phyloP scores from a whole-genome alignment of 1,140 invertebrate genomes.

The Phocides pigmalion region DNA sequence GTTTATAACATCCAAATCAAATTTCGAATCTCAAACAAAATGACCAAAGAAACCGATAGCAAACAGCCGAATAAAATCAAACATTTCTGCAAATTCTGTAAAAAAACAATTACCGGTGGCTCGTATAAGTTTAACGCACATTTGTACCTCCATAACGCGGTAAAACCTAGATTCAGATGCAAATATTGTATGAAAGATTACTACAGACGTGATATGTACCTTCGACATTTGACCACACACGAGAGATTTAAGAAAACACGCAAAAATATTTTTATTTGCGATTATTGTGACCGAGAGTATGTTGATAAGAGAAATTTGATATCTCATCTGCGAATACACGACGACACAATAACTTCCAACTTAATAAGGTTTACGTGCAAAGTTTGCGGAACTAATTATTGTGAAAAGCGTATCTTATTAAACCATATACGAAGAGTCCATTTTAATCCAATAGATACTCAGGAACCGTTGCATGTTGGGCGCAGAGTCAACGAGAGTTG shows the following conservation, averaged over 20 bases:
- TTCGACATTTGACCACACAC: slow-evolving; percentile 38
- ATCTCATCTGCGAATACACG: slow-evolving; percentile 52
- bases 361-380: slow-evolving; percentile 41
- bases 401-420: slow-evolving; percentile 51
- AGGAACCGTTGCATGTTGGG: slow-evolving; percentile 36
- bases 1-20: too few species aligned
- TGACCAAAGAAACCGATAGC: not conserved
- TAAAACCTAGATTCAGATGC: slow-evolving; percentile 48
- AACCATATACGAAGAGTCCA: slow-evolving; percentile 58
- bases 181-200: slow-evolving; percentile 49
- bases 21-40: too few species aligned
- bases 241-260: not conserved
- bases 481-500: slow-evolving; percentile 62
- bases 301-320: slow-evolving; percentile 58
- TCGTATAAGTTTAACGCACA: slow-evolving; percentile 56
- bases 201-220: slow-evolving; percentile 50
- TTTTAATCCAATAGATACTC: slow-evolving; percentile 41
- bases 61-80: slow-evolving; percentile 7
- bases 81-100: slow-evolving; percentile 47
- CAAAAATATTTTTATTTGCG: slow-evolving; percentile 43
- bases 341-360: slow-evolving; percentile 36
- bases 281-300: slow-evolving; percentile 54
- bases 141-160: slow-evolving; percentile 52
- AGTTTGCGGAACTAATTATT: slow-evolving; percentile 49
- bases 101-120: slow-evolving; percentile 46